A percentile compares a stretch with the other conserved stretches of the same genome.
These are phyloP conservation scores for Pachypanchax playfairii DNA, from an alignment of 2,113 vertebrate species.

Conservation along the genomic window DNA sequence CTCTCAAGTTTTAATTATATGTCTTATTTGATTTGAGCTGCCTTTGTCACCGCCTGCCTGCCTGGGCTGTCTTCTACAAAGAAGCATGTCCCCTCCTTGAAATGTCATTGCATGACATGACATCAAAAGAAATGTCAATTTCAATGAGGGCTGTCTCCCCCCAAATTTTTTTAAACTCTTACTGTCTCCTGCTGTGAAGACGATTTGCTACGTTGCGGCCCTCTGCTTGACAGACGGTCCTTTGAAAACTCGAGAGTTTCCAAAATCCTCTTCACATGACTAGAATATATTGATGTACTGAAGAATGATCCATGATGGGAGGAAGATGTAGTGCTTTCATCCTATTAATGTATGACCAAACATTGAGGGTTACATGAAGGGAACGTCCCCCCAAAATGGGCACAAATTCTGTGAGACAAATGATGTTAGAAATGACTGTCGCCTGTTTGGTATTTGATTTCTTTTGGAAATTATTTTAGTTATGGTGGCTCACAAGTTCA, in stretches of 20 bases:
- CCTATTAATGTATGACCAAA: slow-evolving; percentile 31
- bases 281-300: slow-evolving; percentile 27
- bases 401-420: too few species aligned
- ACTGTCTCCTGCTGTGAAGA: slow-evolving; percentile 52
- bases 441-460: too few species aligned
- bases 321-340: slow-evolving; percentile 5
- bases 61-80: slow-evolving; percentile 55
- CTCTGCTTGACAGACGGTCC: slow-evolving; percentile 31
- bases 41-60: slow-evolving; percentile 51
- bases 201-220: slow-evolving; percentile 41
- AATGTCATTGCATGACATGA: slow-evolving; percentile 62
- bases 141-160: slow-evolving; percentile 45
- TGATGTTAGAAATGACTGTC: not conserved
- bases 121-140: slow-evolving; percentile 69
- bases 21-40: slow-evolving; percentile 61
- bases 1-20: slow-evolving; percentile 63
- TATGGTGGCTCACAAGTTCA: slow-evolving; percentile 9
- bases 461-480: not conserved
- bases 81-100: slow-evolving; percentile 47
- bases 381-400: too few species aligned
- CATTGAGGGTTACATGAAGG: not conserved
- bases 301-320: slow-evolving; percentile 14
- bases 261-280: slow-evolving; percentile 43
- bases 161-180: slow-evolving; percentile 21
- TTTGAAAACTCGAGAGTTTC: slow-evolving; percentile 57